Base-by-base conservation (phyloP, 2,113 vertebrate genomes). In the Tauraco erythrolophus region DNA sequence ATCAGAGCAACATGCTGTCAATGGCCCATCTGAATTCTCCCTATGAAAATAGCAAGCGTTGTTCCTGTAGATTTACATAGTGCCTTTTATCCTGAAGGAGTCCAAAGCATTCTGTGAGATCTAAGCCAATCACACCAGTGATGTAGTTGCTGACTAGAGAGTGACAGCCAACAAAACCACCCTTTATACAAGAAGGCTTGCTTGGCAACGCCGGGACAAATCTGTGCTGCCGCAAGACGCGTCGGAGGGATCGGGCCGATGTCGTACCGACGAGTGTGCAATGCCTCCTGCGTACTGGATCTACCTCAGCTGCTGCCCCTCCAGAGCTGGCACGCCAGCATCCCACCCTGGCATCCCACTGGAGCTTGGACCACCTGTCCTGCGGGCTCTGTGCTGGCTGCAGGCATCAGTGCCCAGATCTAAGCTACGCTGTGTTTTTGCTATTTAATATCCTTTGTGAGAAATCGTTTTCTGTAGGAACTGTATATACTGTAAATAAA, bases 401-500 rank as follows among this genome's bases (percentile, higher is more conserved):
- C 58, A 5, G 84, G 64, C 3, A 0, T 35, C 92, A 11, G 70
- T 23, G 46, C 83, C 43, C 75, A 14, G 45, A 6, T 28, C 10
- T 10, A 14, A 82, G 86, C 65, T 79, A 33, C 3, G 14, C 74
- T 2, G 2, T 88, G 86, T 5, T 83, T 61, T 79, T 89, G 89
- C 92, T 92, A 22, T 72, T 84, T 72, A 58, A 94, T 62, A 66
- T 39, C 84, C 94, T 88, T 78, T 96, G 94, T 92, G 91, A 89
- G 77, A 95, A 95, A 30, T 9, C 11, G 0, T 69, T 89, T 86
- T 89, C 92, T 97, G 91, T 97, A 77, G 94, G 91, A 96, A n/a
- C 77, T 97, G 97, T 97, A 88, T 50, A 94, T 97, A 82, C 1
- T 97, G 96, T 97, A 97, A 97, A 97, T 97, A 97, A 97, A 97